Base-by-base conservation (phyloP, 1,140 invertebrate genomes). In the Drosophila miranda region DNA sequence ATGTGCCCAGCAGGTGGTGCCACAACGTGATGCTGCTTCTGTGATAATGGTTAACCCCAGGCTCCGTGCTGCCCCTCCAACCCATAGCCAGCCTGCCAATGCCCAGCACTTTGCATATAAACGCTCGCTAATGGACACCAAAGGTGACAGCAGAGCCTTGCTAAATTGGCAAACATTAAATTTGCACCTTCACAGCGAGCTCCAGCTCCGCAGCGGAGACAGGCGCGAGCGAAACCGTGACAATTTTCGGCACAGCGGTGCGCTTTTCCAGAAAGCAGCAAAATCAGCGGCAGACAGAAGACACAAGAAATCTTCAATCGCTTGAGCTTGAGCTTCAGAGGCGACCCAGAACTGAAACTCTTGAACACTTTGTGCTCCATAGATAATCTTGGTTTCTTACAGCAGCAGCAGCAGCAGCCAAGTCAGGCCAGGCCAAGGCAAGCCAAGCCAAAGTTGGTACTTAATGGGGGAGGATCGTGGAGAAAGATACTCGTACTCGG, bases 151-250 rank as follows among this genome's bases (percentile, higher is more conserved):
- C 75, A 75, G 70, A 77, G 71, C 67, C 51, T 64, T 82, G 78
- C 82, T 87, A 87, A 87, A 87, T 87, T 87, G 82, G 78, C 82
- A 87, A 87, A 87, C 82, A 87, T 82, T 87, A 87, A 87, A 87
- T 86, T 86, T 86, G 83, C 81, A 87, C 81, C 81, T 84, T 84
- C 81, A 74, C 77, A 84, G 80, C 75, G 57, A 61, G 75, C 19
- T 38, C 34, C 28, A 8, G 28, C 30, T 30, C 30, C 30, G 5
- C 28, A 38, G 6, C n/a, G 6, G 41, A 16, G 38, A 54, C 57
- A 60, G 21, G 21, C 26, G 49, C 46, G 44, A 63, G 53, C 55
- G 26, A 79, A 84, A 68, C 82, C 82, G 82, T 87, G 82, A 87
- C 82, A 87, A 87, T 87, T 87, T 87, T 83, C 58, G 71, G 82